Evolutionary conservation across 92 coral and sea anemone genomes (phyloP).

Genomic region (Palythoa heliodiscus): DNA sequence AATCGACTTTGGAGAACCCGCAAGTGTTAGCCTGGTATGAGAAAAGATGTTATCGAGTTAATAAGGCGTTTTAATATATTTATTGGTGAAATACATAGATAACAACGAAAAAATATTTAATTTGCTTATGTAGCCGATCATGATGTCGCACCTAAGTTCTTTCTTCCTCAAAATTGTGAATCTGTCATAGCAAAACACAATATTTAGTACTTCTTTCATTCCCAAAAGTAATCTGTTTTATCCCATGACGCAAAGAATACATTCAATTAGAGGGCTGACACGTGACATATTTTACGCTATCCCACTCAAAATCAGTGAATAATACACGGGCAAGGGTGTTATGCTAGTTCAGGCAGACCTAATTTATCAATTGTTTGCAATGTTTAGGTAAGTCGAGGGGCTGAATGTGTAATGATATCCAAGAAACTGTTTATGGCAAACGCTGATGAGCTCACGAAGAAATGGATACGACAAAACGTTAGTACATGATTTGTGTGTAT

Average conservation of each 20-base stretch:
- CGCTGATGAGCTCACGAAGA: conserved; percentile 85
- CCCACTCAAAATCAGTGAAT: too few relatives aligned
- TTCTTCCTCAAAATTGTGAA: too few relatives aligned
- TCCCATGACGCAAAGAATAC: too few relatives aligned
- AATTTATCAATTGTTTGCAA: not conserved
- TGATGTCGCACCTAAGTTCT: too few relatives aligned
- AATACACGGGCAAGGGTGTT: too few relatives aligned
- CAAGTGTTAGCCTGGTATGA: conserved; percentile 91
- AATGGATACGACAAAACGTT: conserved; percentile 93
- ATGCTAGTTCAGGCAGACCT: not conserved
- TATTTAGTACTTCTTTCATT: not conserved
- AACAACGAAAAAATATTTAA: too few relatives aligned
- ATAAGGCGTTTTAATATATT: not conserved
- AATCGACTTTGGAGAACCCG: conserved; percentile 68
- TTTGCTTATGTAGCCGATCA: too few relatives aligned
- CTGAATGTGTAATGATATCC: conserved; percentile 96
- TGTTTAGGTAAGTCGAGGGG: conserved; percentile 92
- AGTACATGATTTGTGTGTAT: conserved; percentile 18
- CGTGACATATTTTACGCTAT: too few relatives aligned
- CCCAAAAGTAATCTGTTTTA: not conserved
- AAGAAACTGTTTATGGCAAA: conserved; percentile 89
- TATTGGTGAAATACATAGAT: not conserved
- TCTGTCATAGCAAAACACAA: too few relatives aligned
- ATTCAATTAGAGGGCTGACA: too few relatives aligned
- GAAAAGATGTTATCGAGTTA: not conserved